phyloP scores from a whole-genome alignment of 2,888 invertebrate genomes.

The Mycogona germanica region DNA sequence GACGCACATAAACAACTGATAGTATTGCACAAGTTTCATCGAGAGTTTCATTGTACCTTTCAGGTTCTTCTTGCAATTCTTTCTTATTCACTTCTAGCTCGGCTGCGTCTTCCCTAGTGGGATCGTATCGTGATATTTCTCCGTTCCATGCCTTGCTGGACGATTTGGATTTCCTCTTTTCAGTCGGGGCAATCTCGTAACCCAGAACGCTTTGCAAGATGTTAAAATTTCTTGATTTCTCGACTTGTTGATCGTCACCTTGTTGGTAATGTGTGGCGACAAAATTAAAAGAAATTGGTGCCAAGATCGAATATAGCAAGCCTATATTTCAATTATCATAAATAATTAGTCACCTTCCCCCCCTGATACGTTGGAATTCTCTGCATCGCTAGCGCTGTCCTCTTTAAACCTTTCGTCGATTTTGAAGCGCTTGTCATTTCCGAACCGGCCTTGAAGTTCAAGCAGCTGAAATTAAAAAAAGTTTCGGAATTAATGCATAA shows the following conservation, averaged over 20 bases:
- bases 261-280: too few relatives aligned
- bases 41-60: too few relatives aligned
- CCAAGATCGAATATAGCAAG: too few relatives aligned
- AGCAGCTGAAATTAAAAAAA: constrained; percentile 41
- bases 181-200: background rate
- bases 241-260: background rate
- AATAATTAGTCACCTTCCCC: too few relatives aligned
- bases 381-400: too few relatives aligned
- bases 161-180: background rate
- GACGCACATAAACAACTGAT: too few relatives aligned
- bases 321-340: too few relatives aligned
- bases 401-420: constrained; percentile 61
- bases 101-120: background rate
- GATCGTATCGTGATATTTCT: constrained; percentile 9
- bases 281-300: too few relatives aligned
- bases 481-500: constrained; percentile 37
- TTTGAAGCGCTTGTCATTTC: constrained; percentile 61
- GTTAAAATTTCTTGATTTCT: background rate
- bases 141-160: background rate
- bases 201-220: constrained; percentile 3
- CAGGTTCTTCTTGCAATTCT: too few relatives aligned
- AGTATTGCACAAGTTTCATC: too few relatives aligned
- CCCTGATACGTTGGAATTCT: too few relatives aligned
- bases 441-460: constrained; percentile 56
- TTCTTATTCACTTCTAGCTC: constrained; percentile 12